Evolutionary conservation across 2,888 invertebrate genomes (phyloP), one percentile per base, ranked within the genome.

Genomic region (Euproctis similis): DNA sequence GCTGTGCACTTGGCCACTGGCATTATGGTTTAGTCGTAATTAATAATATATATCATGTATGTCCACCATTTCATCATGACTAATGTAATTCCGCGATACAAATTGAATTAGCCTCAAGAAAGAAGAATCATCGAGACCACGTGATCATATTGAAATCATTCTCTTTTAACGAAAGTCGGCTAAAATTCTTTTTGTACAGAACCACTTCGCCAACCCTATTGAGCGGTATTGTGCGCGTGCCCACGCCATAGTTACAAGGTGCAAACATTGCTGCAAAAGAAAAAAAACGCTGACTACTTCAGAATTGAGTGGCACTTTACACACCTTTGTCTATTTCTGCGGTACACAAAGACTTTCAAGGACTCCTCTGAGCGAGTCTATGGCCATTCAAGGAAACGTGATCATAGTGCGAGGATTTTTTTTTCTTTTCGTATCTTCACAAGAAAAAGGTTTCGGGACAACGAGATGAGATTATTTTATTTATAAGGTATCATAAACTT

Each of bases 231-330:
- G 69, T 73, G 59, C 80, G 73, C 80, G 81, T 80, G 80, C 78
- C 74, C 60, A 55, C 49, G 45, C 43, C 39, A 28, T 42, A 36
- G 26, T 35, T 39, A 18, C 12, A 55, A 41, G 51, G 49, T 56
- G 58, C 57, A 53, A 61, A 75, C 73, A 72, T 74, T 29, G 59
- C 62, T 70, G 69, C 58, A 55, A 62, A 76, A 77, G 73, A 76
- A 28, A 14, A 14, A 29, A 76, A 74, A 76, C 29, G 62, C 64
- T 72, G 70, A 72, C 70, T 74, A 76, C 74, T 77, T 61, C 48
- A 70, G 45, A 44, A n/a, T 72, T 50, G 53, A 78, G 78, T 70
- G 65, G 53, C 41, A 52, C 52, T 49, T 42, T 37, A 53, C 44
- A 41, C 33, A 34, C 46, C 58, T 65, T 80, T 80, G 78, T 77